Base-by-base conservation (phyloP, 2,888 invertebrate species). In the Gari tellinella region DNA sequence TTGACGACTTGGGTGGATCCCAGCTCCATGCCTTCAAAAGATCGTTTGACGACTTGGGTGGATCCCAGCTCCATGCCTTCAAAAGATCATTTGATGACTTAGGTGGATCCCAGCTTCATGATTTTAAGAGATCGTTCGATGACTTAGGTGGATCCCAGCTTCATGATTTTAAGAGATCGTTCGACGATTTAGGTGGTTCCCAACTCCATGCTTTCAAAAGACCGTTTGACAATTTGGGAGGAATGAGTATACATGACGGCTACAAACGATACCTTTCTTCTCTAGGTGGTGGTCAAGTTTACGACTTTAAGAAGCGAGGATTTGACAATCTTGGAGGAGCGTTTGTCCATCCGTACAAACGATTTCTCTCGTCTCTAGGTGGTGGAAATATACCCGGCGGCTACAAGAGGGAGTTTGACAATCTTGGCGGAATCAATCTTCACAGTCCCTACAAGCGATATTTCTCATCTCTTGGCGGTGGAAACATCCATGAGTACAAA, bases 261-360 rank as follows among this genome's bases (percentile, higher is more conserved):
- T 72, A 64, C 56, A 77, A 77, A 51, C 52, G 73, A 23, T 49
- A 45, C 14, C 37, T 72, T 14, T 58, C 52, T 12, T 53, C 60
- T 15, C 55, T 72, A 37, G 72, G 72, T 15, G 65, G 78, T 17
- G 40, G 41, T 5, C 60, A 73, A 49, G 40, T 78, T 3, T 67
- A 78, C 55, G 56, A 62, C 10, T 69, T 62, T n/a, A 70, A 51
- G 26, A 72, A 73, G 37, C 23, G 73, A 26, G 58, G 45, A 19
- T 63, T 73, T 41, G 70, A 67, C 48, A 64, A 69, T 4, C 57
- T 78, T 1, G 78, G 78, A 1, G 78, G 73, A 10, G 31, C 63
- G 2, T 60, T 70, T 31, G 41, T 78, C 15, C 78, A 78, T 45
- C 66, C 65, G 2, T 67, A 60, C 43, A 72, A 72, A 25, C 48